Conservation (phyloP, 2,888 invertebrate genomes). For the Encarsia formosa region DNA sequence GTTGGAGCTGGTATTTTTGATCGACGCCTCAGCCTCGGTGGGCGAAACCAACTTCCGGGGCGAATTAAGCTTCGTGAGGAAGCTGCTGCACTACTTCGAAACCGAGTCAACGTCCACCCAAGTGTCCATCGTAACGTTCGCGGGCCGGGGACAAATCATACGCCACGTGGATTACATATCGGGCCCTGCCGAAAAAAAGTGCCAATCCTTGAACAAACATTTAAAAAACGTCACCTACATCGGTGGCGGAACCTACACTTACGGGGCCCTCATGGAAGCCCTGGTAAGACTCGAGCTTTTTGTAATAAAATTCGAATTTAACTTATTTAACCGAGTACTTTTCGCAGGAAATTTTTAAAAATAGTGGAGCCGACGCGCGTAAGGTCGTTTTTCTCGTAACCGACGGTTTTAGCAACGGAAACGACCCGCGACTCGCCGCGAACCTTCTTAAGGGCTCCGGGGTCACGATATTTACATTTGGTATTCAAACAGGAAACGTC, state of each 20-base stretch:
- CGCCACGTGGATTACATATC: conserved; percentile 63
- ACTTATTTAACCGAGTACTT: no score
- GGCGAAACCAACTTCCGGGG: conserved; percentile 63
- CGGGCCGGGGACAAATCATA: conserved; percentile 58
- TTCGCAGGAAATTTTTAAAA: conserved; percentile 53
- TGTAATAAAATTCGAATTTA: no score
- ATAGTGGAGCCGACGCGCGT: conserved; percentile 51
- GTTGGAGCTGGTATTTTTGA: conserved; percentile 64
- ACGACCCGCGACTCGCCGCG: conserved; percentile 62
- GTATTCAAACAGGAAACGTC: conserved; percentile 64
- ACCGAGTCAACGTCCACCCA: conserved; percentile 62
- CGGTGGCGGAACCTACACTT: conserved; percentile 67
- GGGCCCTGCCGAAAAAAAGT: conserved; percentile 59
- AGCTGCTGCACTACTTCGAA: conserved; percentile 62
- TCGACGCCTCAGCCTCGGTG: conserved; percentile 68
- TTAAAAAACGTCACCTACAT: conserved; percentile 59
- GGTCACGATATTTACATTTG: conserved; percentile 57
- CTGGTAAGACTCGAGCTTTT: no score
- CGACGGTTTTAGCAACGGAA: conserved; percentile 69
- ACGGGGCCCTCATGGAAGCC: conserved; percentile 64
- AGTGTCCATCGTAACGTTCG: conserved; percentile 64
- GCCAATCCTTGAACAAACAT: conserved; percentile 60
- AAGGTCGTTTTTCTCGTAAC: conserved; percentile 67
- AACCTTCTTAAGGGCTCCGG: conserved; percentile 55
- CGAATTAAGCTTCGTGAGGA: conserved; percentile 65